Conservation (phyloP, 2,797 vertebrate genomes). For the Allobates femoralis region DNA sequence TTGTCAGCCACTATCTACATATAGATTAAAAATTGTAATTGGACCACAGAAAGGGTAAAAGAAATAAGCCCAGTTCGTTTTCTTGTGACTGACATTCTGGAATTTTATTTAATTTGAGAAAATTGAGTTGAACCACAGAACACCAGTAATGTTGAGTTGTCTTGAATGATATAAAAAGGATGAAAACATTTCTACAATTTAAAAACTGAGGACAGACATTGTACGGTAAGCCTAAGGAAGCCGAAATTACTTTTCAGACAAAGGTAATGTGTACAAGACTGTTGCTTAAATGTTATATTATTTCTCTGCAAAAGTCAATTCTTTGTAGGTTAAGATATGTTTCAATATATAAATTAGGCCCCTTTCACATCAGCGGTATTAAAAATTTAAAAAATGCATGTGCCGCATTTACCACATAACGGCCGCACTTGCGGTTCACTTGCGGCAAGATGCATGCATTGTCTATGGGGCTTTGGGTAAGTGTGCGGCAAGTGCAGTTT, state of each 20-base stretch:
- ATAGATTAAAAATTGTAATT: constrained; percentile 99
- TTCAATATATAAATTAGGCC: not conserved
- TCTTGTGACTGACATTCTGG: constrained; percentile 88
- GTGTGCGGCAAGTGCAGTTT: too few species aligned
- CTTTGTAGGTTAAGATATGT: not conserved
- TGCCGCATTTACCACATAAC: too few species aligned
- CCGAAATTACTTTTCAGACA: constrained; percentile 27
- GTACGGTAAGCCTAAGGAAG: not conserved
- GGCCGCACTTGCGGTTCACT: too few species aligned
- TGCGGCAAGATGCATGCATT: too few species aligned
- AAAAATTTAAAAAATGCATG: too few species aligned
- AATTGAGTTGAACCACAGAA: constrained; percentile 87
- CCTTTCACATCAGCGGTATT: too few species aligned
- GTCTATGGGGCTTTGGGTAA: too few species aligned
- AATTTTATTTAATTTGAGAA: constrained; percentile 90
- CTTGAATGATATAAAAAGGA: constrained; percentile 70
- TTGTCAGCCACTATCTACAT: constrained; percentile 94
- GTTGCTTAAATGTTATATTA: constrained; percentile 18
- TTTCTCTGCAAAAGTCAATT: not conserved
- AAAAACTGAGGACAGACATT: constrained; percentile 16
- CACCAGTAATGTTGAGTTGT: constrained; percentile 81
- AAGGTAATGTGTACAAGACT: constrained; percentile 8
- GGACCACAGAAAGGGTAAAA: constrained; percentile 89
- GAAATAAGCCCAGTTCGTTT: constrained; percentile 84
- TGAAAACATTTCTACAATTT: constrained; percentile 58